Conservation (phyloP, 2,113 vertebrate species). For the Tautogolabrus adspersus region DNA sequence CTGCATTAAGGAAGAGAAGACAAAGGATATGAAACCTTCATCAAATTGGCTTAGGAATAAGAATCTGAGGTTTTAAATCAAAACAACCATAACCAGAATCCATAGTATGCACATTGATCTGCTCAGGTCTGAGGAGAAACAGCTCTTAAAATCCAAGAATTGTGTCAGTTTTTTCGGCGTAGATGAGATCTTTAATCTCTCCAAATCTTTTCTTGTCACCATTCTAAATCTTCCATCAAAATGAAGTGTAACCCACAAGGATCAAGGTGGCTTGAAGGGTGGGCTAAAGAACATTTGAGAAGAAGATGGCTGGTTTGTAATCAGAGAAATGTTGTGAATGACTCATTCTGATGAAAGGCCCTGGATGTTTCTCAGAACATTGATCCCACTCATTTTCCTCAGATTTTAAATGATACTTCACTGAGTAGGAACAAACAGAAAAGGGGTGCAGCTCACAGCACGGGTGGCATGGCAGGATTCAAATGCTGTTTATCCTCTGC, state of each 20-base stretch:
- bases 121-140: conserved; percentile 4
- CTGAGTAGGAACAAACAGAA: conserved; percentile 48
- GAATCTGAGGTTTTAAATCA: neutral
- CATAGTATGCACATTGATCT: neutral
- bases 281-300: conserved; percentile 43
- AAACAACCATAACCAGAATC: conserved; percentile 3
- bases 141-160: conserved; percentile 14
- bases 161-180: conserved; percentile 1
- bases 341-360: conserved; percentile 57
- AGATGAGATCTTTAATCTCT: conserved; percentile 40
- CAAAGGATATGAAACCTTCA: neutral
- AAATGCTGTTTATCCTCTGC: conserved; percentile 51
- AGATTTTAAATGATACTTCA: conserved; percentile 63
- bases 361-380: conserved; percentile 44
- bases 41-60: neutral
- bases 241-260: neutral
- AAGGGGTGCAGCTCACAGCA: conserved; percentile 42
- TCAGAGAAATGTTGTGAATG: conserved; percentile 48
- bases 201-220: conserved; percentile 29
- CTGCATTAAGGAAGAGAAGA: conserved; percentile 12
- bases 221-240: conserved; percentile 32
- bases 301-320: conserved; percentile 52
- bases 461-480: conserved; percentile 63
- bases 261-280: conserved; percentile 28
- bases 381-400: conserved; percentile 61